A percentile compares a stretch with the other conserved stretches of the same genome.
Evolutionary conservation across 2,113 vertebrate species (phyloP).

Genomic region (Alethe castanea): DNA sequence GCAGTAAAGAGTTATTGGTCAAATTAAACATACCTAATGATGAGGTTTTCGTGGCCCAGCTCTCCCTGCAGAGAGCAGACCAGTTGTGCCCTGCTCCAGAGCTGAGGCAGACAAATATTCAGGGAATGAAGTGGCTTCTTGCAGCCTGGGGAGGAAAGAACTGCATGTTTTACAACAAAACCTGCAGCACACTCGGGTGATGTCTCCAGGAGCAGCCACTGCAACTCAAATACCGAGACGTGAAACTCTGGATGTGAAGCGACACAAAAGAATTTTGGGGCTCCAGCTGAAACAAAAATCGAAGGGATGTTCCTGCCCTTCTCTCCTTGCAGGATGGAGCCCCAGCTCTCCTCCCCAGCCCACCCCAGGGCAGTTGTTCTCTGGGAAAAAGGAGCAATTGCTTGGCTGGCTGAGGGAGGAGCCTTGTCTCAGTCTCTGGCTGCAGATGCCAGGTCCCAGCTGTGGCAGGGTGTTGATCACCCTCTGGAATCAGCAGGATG

Average conservation of each 20-base stretch:
- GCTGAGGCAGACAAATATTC: not conserved
- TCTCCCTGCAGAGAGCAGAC: not conserved
- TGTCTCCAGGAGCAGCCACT: not conserved
- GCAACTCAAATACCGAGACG: rapidly evolving
- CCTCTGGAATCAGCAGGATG: not conserved
- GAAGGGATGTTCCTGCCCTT: not conserved
- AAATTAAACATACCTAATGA: not conserved
- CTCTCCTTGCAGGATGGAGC: not conserved
- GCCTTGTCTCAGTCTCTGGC: not conserved
- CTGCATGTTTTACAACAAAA: not conserved
- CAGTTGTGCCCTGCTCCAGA: not conserved
- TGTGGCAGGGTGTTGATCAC: not conserved
- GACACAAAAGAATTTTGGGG: not conserved
- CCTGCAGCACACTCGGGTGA: not conserved
- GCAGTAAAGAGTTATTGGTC: not conserved
- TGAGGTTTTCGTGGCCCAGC: not conserved
- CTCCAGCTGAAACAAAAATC: not conserved
- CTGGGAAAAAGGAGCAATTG: not conserved
- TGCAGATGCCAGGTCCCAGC: not conserved
- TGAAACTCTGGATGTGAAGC: not conserved
- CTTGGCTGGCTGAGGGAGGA: not conserved
- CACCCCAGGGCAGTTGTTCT: not conserved
- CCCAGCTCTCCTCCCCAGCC: not conserved
- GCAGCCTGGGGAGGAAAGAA: not conserved
- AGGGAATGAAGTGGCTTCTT: not conserved